Base-by-base conservation (phyloP, 2,797 vertebrate species). In the Rhabdophis nuchalis region DNA sequence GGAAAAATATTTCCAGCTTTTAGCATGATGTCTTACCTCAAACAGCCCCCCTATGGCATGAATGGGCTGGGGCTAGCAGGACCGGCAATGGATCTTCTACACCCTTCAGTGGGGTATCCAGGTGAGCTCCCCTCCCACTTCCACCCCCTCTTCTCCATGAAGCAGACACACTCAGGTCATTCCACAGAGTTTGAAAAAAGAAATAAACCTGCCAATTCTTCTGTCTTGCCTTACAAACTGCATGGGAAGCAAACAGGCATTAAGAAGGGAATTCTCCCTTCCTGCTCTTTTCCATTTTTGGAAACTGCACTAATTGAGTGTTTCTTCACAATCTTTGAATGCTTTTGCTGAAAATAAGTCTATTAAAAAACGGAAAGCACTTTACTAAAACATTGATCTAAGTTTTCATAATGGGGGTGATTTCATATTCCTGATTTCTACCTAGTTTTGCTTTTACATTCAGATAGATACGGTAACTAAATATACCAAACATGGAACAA, bases 11-110 rank as follows among this genome's bases (percentile, higher is more conserved):
- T 95, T 77, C 94, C 96, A 96, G 98, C 98, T 98, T 98, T 98
- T 99, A 99, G 98, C 98, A 99, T 99, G 99, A 99, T 99, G 98
- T 99, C 99, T 98, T 99, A 99, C 98, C 98, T 99, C 98, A 99
- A 99, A 98, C 99, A 99, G 98, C 98, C 99, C 97, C 99, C 99
- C 94, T 99, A 99, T 82, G 98, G 98, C 97, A 99, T 99, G 98
- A 99, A 98, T 95, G 98, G 99, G 96, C 98, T 99, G 97, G 98
- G 99, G 98, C 98, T 99, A 54, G 98, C 98, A 36, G 98, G 98
- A 53, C 98, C 99, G 0, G 97, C 98, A 92, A 99, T 99, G 98
- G 99, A 99, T 96, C 97, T 99, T 91, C 98, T 99, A 94, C 99
- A 99, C 94, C 98, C 99, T 16, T 98, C 99, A 0, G 99, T 99